Percentiles rank a stretch among this genome's conserved stretches.
Evolutionary conservation across 2,888 invertebrate species (phyloP).

Genomic region (Aethes cnicana): DNA sequence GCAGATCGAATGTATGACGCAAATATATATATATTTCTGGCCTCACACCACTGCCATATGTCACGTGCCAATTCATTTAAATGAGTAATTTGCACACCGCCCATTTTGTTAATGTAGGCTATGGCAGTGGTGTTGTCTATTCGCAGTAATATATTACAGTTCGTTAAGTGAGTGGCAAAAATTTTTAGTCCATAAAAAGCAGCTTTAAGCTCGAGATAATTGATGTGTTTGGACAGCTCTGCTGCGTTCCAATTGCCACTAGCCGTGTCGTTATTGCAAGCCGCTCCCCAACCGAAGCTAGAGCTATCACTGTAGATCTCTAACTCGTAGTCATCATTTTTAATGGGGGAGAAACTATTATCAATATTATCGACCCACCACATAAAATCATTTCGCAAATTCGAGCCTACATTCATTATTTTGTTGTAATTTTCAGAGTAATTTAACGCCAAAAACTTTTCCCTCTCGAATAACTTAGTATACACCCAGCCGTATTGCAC

Average conservation of each 20-base stretch:
- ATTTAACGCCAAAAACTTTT: not conserved
- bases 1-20: not conserved
- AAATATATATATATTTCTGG: not conserved
- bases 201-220: not conserved
- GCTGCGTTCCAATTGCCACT: no score
- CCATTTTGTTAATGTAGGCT: not conserved
- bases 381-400: not conserved
- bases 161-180: not conserved
- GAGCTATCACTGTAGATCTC: no score
- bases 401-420: not conserved
- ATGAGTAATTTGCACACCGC: not conserved
- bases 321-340: no score
- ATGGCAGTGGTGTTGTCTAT: not conserved
- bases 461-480: constrained; percentile 8
- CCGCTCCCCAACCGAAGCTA: no score
- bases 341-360: no score
- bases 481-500: constrained; percentile 5
- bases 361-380: not conserved
- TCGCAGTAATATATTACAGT: not conserved
- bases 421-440: constrained; percentile 1
- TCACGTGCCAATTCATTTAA: not conserved
- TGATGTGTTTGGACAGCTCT: not conserved
- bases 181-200: not conserved
- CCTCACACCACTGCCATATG: not conserved
- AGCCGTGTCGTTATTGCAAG: no score